Base-by-base conservation (phyloP, 2,113 vertebrate genomes). In the Nipponia nippon region DNA sequence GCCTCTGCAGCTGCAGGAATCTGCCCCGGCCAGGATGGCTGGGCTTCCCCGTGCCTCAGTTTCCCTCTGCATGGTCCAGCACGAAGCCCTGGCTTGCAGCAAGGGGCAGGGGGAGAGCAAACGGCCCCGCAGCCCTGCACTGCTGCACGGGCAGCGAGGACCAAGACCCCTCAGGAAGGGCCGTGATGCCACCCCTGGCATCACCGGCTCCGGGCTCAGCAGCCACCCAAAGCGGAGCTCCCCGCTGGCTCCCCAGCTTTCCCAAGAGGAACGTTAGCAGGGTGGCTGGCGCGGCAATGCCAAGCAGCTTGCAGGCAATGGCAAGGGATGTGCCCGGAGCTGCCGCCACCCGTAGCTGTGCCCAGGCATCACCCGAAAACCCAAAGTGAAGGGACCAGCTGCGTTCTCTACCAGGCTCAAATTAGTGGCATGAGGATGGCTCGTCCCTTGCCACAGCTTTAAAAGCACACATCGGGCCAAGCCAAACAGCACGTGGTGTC, bases 111-210 rank as follows among this genome's bases (percentile, higher is more conserved):
- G 49, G 73, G 16, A 46, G 26, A 50, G 32, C 23, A 4, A 79
- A 30, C 0, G 0, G 34, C 49, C 58, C 67, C 27, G 2, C 22
- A 14, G 65, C 42, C 61, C 26, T 22, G 5, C 67, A 44, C 25
- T 4, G 1, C 38, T 34, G 59, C 61, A 7, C 0, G 1, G 16
- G 47, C 42, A 56, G 62, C 8, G 0, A 36, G 73, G 21, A n/a
- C 59, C 0, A 0, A 46, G 46, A 29, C 19, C 23, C n/a, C 40
- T 70, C 1, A 0, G 6, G 21, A 71, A 72, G 20, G 2, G 26
- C 69, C 6, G 0, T 6, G n/a, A 13, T 36, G 15, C 65, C 53
- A 6, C 69, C 21, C 4, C 34, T 0, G 0, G 3, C 1, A 4
- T 27, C 80, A 30, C 38, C 1, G 0, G 6, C n/a, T 40, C 27